Percentiles rank a stretch among this genome's conserved stretches.
Conservation (phyloP, 1,140 invertebrate genomes). For the Colletes latitarsis region DNA sequence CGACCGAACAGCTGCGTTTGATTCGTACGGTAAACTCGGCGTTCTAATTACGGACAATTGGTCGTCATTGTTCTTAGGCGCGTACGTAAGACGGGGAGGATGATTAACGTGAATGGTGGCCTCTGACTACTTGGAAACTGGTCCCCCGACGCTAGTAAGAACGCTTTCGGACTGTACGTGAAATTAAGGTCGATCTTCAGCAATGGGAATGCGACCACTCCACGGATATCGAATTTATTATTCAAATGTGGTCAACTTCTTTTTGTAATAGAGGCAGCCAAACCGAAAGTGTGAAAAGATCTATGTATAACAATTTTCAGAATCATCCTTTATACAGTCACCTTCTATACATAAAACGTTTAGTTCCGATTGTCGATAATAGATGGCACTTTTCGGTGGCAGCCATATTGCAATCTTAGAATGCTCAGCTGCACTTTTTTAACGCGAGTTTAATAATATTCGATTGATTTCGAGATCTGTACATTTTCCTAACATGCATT, state of each 20-base stretch:
- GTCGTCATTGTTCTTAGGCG: constrained; percentile 56
- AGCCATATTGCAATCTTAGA: too few species aligned
- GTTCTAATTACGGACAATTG: constrained; percentile 63
- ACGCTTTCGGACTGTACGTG: constrained; percentile 5
- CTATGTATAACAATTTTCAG: not conserved
- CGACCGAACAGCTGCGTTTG: constrained; percentile 56
- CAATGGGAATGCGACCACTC: not conserved
- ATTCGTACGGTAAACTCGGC: constrained; percentile 54
- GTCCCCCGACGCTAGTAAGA: not conserved
- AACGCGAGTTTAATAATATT: too few species aligned
- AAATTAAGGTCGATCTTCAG: constrained; percentile 36
- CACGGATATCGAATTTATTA: not conserved
- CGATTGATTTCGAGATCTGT: too few species aligned
- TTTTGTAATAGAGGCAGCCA: not conserved
- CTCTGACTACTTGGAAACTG: constrained; percentile 26
- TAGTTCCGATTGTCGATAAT: too few species aligned
- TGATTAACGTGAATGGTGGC: constrained; percentile 29
- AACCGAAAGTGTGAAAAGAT: too few species aligned
- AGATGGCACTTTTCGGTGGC: too few species aligned
- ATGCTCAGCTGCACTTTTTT: too few species aligned
- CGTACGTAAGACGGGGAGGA: constrained; percentile 42
- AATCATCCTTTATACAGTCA: not conserved
- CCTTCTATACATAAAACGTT: not conserved
- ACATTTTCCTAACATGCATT: too few species aligned
- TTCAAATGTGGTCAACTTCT: not conserved